Base-by-base conservation (phyloP, 2,888 invertebrate species). In the Cinara cedri region DNA sequence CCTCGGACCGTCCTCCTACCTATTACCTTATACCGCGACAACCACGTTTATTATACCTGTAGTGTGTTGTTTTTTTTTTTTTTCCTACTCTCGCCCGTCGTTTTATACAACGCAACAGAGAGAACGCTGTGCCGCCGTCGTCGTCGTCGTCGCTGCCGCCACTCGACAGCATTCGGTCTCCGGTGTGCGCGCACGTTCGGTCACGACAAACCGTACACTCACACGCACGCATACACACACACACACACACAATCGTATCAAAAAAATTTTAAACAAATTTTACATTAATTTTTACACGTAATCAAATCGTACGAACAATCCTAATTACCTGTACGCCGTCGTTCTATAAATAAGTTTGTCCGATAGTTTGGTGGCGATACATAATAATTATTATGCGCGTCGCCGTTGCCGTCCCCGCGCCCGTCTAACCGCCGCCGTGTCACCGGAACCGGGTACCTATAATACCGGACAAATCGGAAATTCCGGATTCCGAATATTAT, bases 141-240 rank as follows among this genome's bases (percentile, higher is more conserved):
- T 11, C 68, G 65, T 49, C 65, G 65, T 66, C 65, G 66, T 24
- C 44, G 72, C 24, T 1, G 57, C 51, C 65, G 46, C 55, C 60
- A 70, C 78, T 78, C 78, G 78, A 68, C 78, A 70, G 34, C 78
- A 60, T 70, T 70, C 78, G 78, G 78, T 78, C 78, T 70, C 49
- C 78, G 78, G 78, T 60, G 78, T 68, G 78, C 78, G 78, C 42
- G 76, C 55, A 49, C 60, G 78, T 70, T 60, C 68, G 78, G 68
- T 68, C 62, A n/a, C 6, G n/a, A 16, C 34, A 34, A 34, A 34
- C 34, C 34, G 6, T 34, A 34, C 34, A 34, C 34, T 4, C 34
- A 42, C 34, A 62, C 34, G n/a, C 10, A 42, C 62, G 0, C 1
- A 13, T 21, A 14, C 19, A 34, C 62, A 19, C 34, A 10, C 42